Evolutionary conservation across 2,888 invertebrate species (phyloP), one percentile per base, ranked within the genome.

Genomic region (Eupeodes latifasciatus): DNA sequence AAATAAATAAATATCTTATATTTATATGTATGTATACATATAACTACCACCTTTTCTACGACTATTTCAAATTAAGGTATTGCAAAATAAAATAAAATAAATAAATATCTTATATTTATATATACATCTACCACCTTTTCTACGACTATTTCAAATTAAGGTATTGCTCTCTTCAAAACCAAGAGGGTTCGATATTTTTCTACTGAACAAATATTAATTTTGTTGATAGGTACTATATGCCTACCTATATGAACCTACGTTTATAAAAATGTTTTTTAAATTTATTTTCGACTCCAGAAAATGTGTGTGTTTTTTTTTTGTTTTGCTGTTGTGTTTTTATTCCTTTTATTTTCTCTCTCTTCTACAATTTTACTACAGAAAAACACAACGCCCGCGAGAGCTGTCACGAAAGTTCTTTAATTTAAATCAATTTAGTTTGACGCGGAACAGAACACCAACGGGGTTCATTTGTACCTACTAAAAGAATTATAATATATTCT

Each of bases 351-450:
- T 72, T 34, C 47, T 59, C 57, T 59, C 47, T 59, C 59, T 71
- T 72, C 72, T 59, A 34, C 44, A 59, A 47, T 72, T 72, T 72
- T 34, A 47, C 57, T 72, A 57, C 27, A 27, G 27, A 27, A 27
- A 27, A 27, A 27, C 34, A 59, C 34, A 59, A 72, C 34, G 47
- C 57, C 27, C 59, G 66, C 47, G 40, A 75, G 49, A 72, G 79
- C 76, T 66, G 72, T 72, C 82, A 86, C 75, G 67, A 83, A 84
- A 76, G 62, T 71, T 64, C 53, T 78, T 78, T 69, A 83, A 83
- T 81, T 79, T 67, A 72, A 76, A 74, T 80, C 76, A 77, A 85
- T 89, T 89, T 80, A 89, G 89, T 89, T 86, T 79, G 66, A 79
- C 82, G 89, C 80, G 77, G 74, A 82, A 77, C 89, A 81, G 74